Evolutionary conservation across 1,140 invertebrate genomes (phyloP).

Genomic region (Lepidurus arcticus): DNA sequence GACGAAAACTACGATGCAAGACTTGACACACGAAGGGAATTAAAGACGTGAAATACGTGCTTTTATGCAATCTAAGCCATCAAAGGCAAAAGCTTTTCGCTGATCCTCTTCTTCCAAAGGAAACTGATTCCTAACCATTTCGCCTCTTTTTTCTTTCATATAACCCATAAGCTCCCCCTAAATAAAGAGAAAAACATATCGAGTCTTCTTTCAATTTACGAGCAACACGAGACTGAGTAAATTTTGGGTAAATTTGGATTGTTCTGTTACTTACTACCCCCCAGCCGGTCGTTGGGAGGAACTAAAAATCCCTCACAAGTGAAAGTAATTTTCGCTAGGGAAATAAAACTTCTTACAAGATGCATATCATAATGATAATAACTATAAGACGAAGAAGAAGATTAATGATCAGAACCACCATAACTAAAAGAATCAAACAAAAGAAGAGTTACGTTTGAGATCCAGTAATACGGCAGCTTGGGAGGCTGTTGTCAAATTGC

Average conservation of each 20-base stretch:
- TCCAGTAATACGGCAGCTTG: conserved; percentile 74
- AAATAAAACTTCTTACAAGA: no score
- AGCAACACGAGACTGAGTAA: no score
- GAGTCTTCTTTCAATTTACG: no score
- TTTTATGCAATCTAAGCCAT: conserved; percentile 1
- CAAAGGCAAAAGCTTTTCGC: not conserved
- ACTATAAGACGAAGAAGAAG: no score
- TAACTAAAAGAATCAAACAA: not conserved
- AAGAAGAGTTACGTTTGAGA: conserved; percentile 77
- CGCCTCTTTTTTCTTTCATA: not conserved
- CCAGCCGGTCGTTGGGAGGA: no score
- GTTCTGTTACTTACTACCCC: no score
- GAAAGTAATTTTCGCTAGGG: no score
- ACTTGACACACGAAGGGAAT: not conserved
- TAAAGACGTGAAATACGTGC: conserved; percentile 1
- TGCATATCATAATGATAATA: no score
- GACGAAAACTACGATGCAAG: not conserved
- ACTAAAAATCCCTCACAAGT: no score
- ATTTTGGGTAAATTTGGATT: no score
- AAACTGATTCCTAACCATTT: not conserved
- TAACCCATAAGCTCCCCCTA: not conserved
- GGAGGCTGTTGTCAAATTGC: conserved; percentile 65
- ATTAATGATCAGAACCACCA: not conserved
- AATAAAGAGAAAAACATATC: no score
- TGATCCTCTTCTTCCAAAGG: not conserved